Percentiles rank a stretch among this genome's conserved stretches.
Conservation (phyloP, 2,888 invertebrate species). For the Helleia helle region DNA sequence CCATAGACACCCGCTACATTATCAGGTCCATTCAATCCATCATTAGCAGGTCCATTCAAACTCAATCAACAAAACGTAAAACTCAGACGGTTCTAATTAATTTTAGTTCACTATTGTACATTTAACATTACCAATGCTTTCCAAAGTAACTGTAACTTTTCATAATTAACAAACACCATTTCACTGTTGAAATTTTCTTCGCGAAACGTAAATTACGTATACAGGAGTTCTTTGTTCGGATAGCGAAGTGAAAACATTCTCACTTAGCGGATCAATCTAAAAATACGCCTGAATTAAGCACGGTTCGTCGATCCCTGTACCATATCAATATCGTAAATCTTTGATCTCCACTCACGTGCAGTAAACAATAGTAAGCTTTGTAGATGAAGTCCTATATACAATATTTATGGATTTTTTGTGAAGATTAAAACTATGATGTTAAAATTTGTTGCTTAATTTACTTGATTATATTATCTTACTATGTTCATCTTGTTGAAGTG, state of each 20-base stretch:
- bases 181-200: too few species aligned
- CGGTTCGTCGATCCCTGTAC: constrained; percentile 24
- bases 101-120: not conserved
- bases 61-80: too few species aligned
- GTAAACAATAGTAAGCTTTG: constrained; percentile 20
- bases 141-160: not conserved
- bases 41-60: too few species aligned
- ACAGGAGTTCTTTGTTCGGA: constrained; percentile 23
- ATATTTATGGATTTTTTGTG: not conserved
- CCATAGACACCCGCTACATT: too few species aligned
- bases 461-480: too few species aligned
- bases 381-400: not conserved
- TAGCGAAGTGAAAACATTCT: constrained; percentile 25
- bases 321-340: constrained; percentile 50
- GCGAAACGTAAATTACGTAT: constrained; percentile 21
- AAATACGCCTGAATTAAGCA: constrained; percentile 26
- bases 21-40: too few species aligned
- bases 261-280: constrained; percentile 25
- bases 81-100: too few species aligned
- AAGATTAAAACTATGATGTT: too few species aligned
- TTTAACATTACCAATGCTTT: constrained; percentile 1
- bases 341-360: constrained; percentile 36
- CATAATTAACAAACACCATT: too few species aligned
- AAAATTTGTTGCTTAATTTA: too few species aligned
- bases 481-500: too few species aligned